phyloP scores from a whole-genome alignment of 1,140 invertebrate genomes.

The Pseudomyrmex sp. region DNA sequence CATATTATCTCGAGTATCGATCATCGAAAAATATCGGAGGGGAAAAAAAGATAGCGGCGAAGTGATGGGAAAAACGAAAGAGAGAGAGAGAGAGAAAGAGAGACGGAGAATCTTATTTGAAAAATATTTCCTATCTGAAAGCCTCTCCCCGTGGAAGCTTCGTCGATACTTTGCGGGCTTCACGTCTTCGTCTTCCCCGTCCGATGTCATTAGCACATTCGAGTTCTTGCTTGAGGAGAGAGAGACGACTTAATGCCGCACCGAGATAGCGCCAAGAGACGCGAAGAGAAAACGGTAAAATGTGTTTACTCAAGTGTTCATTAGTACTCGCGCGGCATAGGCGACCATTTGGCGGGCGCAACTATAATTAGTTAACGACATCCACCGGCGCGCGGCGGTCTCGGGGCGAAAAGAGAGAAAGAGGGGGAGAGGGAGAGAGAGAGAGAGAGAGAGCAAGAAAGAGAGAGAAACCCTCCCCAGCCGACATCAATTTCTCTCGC shows the following conservation, averaged over 20 bases:
- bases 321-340: slow-evolving; percentile 40
- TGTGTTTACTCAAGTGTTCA: slow-evolving; percentile 61
- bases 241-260: slow-evolving; percentile 34
- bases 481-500: slow-evolving; percentile 23
- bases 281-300: slow-evolving; percentile 60
- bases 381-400: slow-evolving; percentile 31
- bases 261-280: slow-evolving; percentile 42
- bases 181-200: not conserved
- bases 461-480: not conserved
- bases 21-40: not conserved
- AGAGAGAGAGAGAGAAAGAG: not conserved
- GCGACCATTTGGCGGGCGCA: slow-evolving; percentile 57
- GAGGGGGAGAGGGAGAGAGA: too few relatives aligned
- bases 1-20: not conserved
- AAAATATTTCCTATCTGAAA: not conserved
- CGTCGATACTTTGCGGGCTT: slow-evolving; percentile 10
- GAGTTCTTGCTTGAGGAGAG: slow-evolving; percentile 20
- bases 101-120: not conserved
- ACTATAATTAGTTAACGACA: slow-evolving; percentile 63
- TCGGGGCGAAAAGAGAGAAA: not conserved
- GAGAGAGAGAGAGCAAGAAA: too few relatives aligned
- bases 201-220: slow-evolving; percentile 53
- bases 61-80: not conserved
- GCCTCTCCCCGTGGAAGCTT: not conserved
- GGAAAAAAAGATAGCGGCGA: not conserved